These are phyloP conservation scores for Hylyphantes graminicola DNA, from an alignment of 1,140 invertebrate species.

Conservation along the genomic window DNA sequence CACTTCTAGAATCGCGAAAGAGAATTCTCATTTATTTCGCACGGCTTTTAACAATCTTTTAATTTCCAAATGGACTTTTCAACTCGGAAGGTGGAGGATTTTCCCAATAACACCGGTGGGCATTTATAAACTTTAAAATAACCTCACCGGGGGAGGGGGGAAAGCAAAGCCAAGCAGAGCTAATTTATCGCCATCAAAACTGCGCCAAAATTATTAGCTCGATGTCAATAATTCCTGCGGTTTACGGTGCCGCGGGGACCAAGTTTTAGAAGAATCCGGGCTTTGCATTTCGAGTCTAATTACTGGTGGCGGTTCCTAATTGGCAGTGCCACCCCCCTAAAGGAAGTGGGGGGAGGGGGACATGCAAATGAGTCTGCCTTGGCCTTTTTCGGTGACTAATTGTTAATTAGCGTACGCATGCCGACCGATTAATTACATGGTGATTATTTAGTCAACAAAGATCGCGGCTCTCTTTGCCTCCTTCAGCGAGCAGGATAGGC, in stretches of 20 bases:
- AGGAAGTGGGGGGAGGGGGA: slow-evolving; percentile 2
- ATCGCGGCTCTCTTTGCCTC: slow-evolving; percentile 38
- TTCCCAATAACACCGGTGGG: slow-evolving; percentile 54
- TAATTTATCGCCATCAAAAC: slow-evolving; percentile 59
- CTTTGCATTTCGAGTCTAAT: slow-evolving; percentile 51
- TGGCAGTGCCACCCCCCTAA: slow-evolving; percentile 45
- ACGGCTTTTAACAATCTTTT: slow-evolving; percentile 2
- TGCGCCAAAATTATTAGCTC: slow-evolving; percentile 55
- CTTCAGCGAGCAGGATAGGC: slow-evolving; percentile 27
- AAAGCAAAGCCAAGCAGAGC: slow-evolving; percentile 33
- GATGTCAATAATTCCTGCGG: slow-evolving; percentile 55
- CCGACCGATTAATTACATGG: slow-evolving; percentile 60
- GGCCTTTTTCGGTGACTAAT: slow-evolving; percentile 59
- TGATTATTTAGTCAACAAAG: slow-evolving; percentile 61
- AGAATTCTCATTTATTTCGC: slow-evolving; percentile 30
- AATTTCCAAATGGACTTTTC: slow-evolving; percentile 47
- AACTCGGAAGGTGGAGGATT: slow-evolving; percentile 8
- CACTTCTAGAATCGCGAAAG: slow-evolving; percentile 8
- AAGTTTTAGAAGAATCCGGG: slow-evolving; percentile 51
- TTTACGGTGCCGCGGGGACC: slow-evolving; percentile 42
- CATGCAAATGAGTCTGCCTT: slow-evolving; percentile 52
- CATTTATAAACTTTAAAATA: slow-evolving; percentile 61
- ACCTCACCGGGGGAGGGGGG: neutral
- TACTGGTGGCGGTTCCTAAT: slow-evolving; percentile 57
- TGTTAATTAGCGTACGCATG: slow-evolving; percentile 60